Evolutionary conservation across 2,797 vertebrate genomes (phyloP), one percentile per base, ranked within the genome.

Genomic region (Esox lucius): DNA sequence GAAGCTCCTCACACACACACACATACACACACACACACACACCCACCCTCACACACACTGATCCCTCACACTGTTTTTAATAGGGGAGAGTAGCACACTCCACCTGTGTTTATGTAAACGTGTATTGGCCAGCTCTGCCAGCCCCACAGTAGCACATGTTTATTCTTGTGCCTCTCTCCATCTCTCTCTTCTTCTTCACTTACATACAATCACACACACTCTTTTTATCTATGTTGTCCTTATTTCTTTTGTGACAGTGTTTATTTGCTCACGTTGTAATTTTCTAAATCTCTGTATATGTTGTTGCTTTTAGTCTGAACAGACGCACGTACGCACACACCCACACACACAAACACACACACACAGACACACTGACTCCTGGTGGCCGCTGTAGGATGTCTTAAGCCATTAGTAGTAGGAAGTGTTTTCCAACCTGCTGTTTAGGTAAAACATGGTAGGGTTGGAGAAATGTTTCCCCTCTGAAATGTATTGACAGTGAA

Each of bases 81-180:
- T 65, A 65, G 5, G 16, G 28, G 26, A 65, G 67, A 42, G 39
- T 69, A 39, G 19, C 5, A 22, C 11, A 22, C 68, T 69, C 35
- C 46, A 49, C 46, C 68, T 69, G 68, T 69, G 68, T 69, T 42
- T 69, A 42, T 69, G 68, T 69, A 49, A 42, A 42, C 33, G 68
- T 69, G 68, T 69, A 28, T 35, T 3, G 26, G 31, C 64, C 64
- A 35, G 28, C 31, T 35, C 64, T 65, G 28, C 64, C 64, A 65
- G 31, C 65, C 64, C 64, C 13, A 65, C 64, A 65, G 64, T 33
- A 65, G 64, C 64, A 65, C 28, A 33, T 65, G 28, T 33, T 65
- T 65, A 33, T 65, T 65, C 64, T 0, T 22, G 5, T 35, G 13
- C 26, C 13, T 61, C 22, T 24, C 56, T 5, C 9, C 9, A n/a